Conservation (phyloP, 2,797 vertebrate genomes). For the Malacoraja senta region DNA sequence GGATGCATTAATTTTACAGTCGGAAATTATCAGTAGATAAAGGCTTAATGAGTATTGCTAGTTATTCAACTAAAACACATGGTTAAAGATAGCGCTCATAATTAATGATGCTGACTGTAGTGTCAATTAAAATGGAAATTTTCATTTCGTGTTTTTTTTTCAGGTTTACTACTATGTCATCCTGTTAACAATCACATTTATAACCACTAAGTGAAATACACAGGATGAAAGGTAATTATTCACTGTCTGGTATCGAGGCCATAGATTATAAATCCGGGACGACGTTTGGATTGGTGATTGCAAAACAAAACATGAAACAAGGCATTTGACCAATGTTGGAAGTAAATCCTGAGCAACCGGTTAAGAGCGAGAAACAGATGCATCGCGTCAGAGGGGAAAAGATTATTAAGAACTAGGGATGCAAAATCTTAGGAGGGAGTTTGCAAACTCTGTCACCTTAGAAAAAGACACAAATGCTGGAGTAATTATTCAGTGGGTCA, state of each 20-base stretch:
- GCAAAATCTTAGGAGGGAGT: not conserved
- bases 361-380: not conserved
- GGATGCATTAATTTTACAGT: conserved; percentile 48
- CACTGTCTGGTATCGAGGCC: conserved; percentile 5
- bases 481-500: no score
- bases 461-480: no score
- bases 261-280: conserved; percentile 10
- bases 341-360: not conserved
- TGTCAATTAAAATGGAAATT: conserved; percentile 29
- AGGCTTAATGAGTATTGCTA: conserved; percentile 44
- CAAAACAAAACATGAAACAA: not conserved
- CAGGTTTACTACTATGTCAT: not conserved
- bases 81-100: conserved; percentile 43
- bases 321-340: conserved; percentile 7
- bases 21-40: conserved; percentile 54
- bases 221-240: not conserved
- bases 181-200: conserved; percentile 25
- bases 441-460: not conserved
- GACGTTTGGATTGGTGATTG: conserved; percentile 1
- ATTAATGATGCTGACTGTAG: conserved; percentile 46
- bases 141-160: conserved; percentile 11
- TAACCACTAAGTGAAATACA: conserved; percentile 24
- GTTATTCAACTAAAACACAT: conserved; percentile 49
- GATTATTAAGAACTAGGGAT: not conserved
- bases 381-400: not conserved